phyloP scores from a whole-genome alignment of 2,797 vertebrate genomes.

The Sylvia borin region DNA sequence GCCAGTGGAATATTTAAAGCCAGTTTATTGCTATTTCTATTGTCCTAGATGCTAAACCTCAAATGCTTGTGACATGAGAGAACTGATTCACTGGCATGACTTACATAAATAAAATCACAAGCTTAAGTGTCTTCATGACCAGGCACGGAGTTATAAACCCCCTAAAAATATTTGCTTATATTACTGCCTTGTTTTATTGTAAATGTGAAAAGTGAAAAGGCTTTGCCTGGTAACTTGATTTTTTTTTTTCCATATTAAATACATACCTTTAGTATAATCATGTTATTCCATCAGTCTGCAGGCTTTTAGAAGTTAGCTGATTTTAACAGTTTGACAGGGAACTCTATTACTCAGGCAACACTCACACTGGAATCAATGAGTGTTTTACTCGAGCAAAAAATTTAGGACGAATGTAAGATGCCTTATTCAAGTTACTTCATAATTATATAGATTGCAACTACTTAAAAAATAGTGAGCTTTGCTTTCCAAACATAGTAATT shows the following conservation, averaged over 20 bases:
- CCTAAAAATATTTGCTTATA: background rate
- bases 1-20: background rate
- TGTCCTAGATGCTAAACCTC: slow-evolving; percentile 10
- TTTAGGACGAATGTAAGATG: slow-evolving; percentile 32
- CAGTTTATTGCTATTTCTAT: background rate
- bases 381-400: slow-evolving; percentile 46
- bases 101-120: background rate
- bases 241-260: slow-evolving; percentile 22
- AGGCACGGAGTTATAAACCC: background rate
- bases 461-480: slow-evolving; percentile 37
- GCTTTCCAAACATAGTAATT: slow-evolving; percentile 13
- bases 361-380: slow-evolving; percentile 8
- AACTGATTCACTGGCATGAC: background rate
- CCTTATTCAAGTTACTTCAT: slow-evolving; percentile 59
- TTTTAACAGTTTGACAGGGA: slow-evolving; percentile 49
- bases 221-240: background rate
- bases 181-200: slow-evolving; percentile 19
- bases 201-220: background rate
- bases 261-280: background rate
- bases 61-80: background rate
- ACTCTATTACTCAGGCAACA: slow-evolving; percentile 59
- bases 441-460: slow-evolving; percentile 7
- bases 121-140: background rate
- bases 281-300: background rate
- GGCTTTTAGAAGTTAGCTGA: slow-evolving; percentile 36